A percentile compares a stretch with the other conserved stretches of the same genome.
These are phyloP conservation scores for Dorcus hopei DNA, from an alignment of 2,888 invertebrate species.

Conservation along the genomic window DNA sequence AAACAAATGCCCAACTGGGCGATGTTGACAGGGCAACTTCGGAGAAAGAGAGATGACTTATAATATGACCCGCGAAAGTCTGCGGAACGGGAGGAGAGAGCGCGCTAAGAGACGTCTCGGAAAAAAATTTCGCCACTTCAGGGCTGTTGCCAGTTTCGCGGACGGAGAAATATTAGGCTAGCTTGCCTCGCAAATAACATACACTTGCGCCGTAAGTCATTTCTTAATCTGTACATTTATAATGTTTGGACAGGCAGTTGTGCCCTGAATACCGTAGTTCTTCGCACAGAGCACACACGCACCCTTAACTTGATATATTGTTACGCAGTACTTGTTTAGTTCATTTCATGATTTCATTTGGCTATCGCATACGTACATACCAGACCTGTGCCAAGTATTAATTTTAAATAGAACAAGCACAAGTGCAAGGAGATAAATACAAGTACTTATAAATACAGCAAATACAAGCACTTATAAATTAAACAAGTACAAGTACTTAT, in stretches of 20 bases:
- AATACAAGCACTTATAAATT: no score
- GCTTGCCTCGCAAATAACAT: conserved; percentile 35
- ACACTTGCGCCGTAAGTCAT: conserved; percentile 33
- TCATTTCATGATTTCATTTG: neutral
- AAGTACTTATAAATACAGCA: no score
- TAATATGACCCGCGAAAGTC: conserved; percentile 19
- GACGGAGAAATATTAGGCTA: conserved; percentile 33
- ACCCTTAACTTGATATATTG: conserved; percentile 22
- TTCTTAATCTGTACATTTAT: conserved; percentile 36
- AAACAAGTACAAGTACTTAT: no score
- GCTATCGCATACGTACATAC: no score
- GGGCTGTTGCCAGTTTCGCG: conserved; percentile 33
- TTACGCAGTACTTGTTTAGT: conserved; percentile 17
- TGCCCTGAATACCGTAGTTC: conserved; percentile 15
- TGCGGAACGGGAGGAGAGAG: conserved; percentile 1
- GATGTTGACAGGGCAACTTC: conserved; percentile 13
- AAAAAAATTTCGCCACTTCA: conserved; percentile 16
- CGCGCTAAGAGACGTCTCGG: conserved; percentile 5
- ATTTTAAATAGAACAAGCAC: no score
- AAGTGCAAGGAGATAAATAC: no score
- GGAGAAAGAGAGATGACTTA: conserved; percentile 22
- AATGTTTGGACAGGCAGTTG: conserved; percentile 33
- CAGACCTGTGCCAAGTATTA: no score
- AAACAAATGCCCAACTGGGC: neutral
- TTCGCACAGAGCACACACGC: conserved; percentile 1